Evolutionary conservation across 2,113 vertebrate species (phyloP).

Genomic region (Lates calcarifer): DNA sequence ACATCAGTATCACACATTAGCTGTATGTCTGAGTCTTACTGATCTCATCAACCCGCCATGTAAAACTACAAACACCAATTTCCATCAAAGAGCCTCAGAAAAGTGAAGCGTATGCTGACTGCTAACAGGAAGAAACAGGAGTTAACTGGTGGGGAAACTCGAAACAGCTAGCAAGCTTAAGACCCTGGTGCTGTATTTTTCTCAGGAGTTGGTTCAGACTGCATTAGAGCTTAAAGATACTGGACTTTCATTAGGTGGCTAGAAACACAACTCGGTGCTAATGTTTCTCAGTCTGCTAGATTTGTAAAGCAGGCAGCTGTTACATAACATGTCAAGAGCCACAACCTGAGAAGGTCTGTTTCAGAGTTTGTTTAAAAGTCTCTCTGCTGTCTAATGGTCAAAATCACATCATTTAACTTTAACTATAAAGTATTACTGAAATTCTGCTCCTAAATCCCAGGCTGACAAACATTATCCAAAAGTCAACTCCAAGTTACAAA

Average conservation of each 20-base stretch:
- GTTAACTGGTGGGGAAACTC: neutral
- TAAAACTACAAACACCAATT: neutral
- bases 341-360: neutral
- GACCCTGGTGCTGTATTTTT: too few relatives aligned
- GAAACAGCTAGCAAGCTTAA: neutral
- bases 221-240: neutral
- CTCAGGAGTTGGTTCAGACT: neutral
- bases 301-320: neutral
- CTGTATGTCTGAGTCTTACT: neutral
- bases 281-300: neutral
- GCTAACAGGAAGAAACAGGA: neutral
- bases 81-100: neutral
- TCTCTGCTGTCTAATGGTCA: constrained; percentile 9
- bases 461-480: constrained; percentile 35
- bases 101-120: neutral
- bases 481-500: constrained; percentile 33
- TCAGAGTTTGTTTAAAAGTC: neutral
- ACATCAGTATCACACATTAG: neutral
- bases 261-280: neutral
- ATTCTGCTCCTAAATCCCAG: constrained; percentile 27
- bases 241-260: neutral
- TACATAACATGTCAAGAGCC: neutral
- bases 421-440: constrained; percentile 11
- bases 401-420: constrained; percentile 8
- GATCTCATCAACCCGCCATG: neutral